These are phyloP conservation scores for Champsocephalus esox DNA, from an alignment of 2,797 vertebrate genomes.

Conservation along the genomic window DNA sequence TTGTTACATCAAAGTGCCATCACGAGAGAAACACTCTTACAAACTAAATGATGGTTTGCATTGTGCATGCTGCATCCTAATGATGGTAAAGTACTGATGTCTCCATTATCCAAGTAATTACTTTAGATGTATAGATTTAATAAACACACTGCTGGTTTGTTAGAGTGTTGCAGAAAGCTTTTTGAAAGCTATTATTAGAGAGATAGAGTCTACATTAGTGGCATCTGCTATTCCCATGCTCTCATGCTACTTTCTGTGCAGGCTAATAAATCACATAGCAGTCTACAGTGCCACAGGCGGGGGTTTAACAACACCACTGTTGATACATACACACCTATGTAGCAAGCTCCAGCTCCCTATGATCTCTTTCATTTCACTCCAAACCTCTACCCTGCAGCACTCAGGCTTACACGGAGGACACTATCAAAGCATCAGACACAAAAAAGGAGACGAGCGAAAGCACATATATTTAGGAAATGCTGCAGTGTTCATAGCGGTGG, in stretches of 20 bases:
- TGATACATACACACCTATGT: conserved; percentile 70
- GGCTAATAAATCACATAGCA: conserved; percentile 72
- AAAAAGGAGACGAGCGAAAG: conserved; percentile 39
- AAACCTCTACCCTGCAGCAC: conserved; percentile 70
- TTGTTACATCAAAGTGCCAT: neutral
- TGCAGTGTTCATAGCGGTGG: conserved; percentile 65
- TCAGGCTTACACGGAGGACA: conserved; percentile 69
- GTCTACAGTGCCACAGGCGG: conserved; percentile 62
- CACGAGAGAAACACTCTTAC: conserved; percentile 10
- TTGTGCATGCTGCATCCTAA: conserved; percentile 23
- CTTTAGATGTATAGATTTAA: conserved; percentile 45
- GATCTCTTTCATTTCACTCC: conserved; percentile 75
- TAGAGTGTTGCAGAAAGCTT: conserved; percentile 39
- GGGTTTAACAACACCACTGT: conserved; percentile 60
- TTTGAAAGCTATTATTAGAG: conserved; percentile 66
- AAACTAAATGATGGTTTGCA: conserved; percentile 15
- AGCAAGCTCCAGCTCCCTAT: conserved; percentile 63
- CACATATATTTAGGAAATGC: conserved; percentile 73
- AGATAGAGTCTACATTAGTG: conserved; percentile 62
- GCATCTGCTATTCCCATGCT: conserved; percentile 66
- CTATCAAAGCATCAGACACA: conserved; percentile 70
- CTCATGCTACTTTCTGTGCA: conserved; percentile 54
- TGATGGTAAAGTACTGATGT: conserved; percentile 28
- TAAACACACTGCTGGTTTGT: conserved; percentile 42
- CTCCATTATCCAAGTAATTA: conserved; percentile 48